phyloP scores from a whole-genome alignment of 2,113 vertebrate species.

The Psettodes erumei region DNA sequence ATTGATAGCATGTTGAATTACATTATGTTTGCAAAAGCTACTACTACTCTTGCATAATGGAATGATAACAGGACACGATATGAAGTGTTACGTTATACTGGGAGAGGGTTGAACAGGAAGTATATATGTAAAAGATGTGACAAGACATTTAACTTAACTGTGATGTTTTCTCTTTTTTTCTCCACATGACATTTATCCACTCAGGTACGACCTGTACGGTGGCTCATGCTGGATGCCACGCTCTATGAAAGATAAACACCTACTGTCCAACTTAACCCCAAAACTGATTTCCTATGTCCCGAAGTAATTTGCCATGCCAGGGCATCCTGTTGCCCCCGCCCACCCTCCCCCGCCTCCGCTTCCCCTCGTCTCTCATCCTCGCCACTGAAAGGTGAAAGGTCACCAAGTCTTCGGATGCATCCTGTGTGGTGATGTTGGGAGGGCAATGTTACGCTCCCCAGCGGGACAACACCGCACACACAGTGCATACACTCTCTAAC shows the following conservation, averaged over 20 bases:
- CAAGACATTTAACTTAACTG: too few relatives aligned
- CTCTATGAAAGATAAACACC: neutral
- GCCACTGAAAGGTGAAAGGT: slow-evolving; percentile 65
- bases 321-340: neutral
- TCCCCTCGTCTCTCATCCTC: slow-evolving; percentile 59
- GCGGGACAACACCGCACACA: slow-evolving; percentile 41
- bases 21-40: too few relatives aligned
- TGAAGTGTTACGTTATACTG: neutral
- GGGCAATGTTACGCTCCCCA: slow-evolving; percentile 65
- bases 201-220: neutral
- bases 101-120: neutral
- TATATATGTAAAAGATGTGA: neutral
- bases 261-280: slow-evolving; percentile 7
- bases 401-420: slow-evolving; percentile 69
- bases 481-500: slow-evolving; percentile 32
- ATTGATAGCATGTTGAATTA: too few relatives aligned
- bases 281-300: slow-evolving; percentile 19
- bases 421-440: slow-evolving; percentile 72
- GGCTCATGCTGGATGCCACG: neutral
- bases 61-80: neutral
- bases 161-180: too few relatives aligned
- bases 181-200: neutral
- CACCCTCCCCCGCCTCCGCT: neutral
- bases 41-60: neutral
- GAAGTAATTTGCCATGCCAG: slow-evolving; percentile 21